Conservation (phyloP, 2,797 vertebrate species). For the Tragopan temminckii region DNA sequence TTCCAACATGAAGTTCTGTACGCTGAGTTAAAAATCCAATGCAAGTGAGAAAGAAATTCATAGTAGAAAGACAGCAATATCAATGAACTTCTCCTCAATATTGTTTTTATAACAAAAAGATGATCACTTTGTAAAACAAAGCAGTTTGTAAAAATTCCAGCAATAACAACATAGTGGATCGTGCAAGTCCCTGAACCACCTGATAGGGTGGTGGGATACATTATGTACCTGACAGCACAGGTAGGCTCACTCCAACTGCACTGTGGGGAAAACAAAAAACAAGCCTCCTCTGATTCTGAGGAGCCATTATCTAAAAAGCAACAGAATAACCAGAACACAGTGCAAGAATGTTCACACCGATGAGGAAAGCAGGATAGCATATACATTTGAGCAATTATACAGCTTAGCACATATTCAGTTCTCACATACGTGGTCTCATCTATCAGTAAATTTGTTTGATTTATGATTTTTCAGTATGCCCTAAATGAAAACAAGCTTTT, state of each 20-base stretch:
- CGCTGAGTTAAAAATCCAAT: background rate
- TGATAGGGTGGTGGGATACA: accelerated
- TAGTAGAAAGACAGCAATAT: background rate
- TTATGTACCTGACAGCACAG: background rate
- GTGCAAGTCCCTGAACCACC: background rate
- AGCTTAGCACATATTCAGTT: background rate
- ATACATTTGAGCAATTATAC: background rate
- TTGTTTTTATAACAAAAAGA: background rate
- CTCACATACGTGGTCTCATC: background rate
- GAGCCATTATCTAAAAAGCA: background rate
- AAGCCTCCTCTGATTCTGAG: background rate
- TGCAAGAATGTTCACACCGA: background rate
- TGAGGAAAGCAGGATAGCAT: background rate
- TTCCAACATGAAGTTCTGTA: background rate
- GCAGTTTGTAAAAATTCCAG: background rate
- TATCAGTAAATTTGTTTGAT: background rate
- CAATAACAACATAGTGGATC: background rate
- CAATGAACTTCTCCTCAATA: background rate
- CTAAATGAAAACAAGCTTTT: background rate
- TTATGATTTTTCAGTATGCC: background rate
- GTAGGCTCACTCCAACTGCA: background rate
- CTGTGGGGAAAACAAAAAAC: too few species aligned
- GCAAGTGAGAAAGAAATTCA: background rate
- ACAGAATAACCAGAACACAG: background rate
- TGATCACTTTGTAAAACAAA: background rate